These are phyloP conservation scores for Parapristionchus giblindavisi DNA, from an alignment of 2,888 invertebrate genomes.

Conservation along the genomic window DNA sequence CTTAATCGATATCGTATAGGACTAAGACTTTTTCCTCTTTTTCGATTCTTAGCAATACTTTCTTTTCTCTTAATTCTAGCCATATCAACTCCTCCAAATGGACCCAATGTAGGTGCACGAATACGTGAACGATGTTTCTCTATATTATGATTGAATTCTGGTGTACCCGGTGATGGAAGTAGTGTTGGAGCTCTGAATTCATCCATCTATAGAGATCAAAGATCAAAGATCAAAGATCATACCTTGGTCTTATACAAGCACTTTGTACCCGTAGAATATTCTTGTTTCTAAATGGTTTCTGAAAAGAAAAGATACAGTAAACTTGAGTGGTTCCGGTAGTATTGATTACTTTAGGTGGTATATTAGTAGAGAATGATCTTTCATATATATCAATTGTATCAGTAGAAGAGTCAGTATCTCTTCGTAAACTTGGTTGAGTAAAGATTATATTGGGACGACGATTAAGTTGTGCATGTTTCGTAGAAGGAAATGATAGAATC, in stretches of 20 bases:
- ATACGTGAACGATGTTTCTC: slow-evolving; percentile 14
- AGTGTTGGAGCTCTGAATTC: slow-evolving; percentile 6
- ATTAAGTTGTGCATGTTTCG: not conserved
- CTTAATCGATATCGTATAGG: not conserved
- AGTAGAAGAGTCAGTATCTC: not conserved
- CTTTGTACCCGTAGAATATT: not conserved
- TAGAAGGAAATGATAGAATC: slow-evolving; percentile 19
- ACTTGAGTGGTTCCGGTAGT: no score
- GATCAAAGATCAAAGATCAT: not conserved
- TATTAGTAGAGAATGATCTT: slow-evolving; percentile 12
- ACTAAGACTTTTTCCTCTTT: not conserved
- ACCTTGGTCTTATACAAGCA: slow-evolving; percentile 16
- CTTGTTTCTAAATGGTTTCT: not conserved
- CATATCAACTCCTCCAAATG: slow-evolving; percentile 34
- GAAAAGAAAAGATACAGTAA: not conserved
- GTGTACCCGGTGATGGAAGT: not conserved
- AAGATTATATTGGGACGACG: slow-evolving; percentile 28
- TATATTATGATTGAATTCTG: not conserved
- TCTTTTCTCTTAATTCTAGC: slow-evolving; percentile 22
- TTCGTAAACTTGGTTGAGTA: slow-evolving; percentile 14
- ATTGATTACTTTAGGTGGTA: slow-evolving; percentile 7
- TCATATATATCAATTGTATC: slow-evolving; percentile 11
- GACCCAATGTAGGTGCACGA: slow-evolving; percentile 29
- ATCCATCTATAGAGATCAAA: not conserved
- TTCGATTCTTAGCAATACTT: not conserved